Evolutionary conservation across 2,888 invertebrate genomes (phyloP), one percentile per base, ranked within the genome.

Genomic region (Laothoe populi): DNA sequence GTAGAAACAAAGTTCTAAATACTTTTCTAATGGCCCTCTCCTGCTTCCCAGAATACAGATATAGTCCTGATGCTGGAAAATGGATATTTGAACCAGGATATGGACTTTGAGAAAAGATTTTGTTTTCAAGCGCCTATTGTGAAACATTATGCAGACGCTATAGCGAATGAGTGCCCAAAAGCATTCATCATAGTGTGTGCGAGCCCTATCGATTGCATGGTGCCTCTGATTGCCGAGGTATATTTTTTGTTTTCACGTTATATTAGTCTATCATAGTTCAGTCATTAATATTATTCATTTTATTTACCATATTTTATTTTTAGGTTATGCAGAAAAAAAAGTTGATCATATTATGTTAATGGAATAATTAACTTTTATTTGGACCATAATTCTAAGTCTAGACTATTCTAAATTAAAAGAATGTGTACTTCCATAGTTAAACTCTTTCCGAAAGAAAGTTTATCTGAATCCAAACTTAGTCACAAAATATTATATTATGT

Each of bases 171-270:
- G 70, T 93, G 94, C 24, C 94, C 94, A 0, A 93, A 90, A 71
- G 93, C 94, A 0, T 87, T 94, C 45, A 68, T 94, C 26, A 81
- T 94, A 16, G 92, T 94, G 1, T 86, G 90, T 68, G 89, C 93
- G 0, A 81, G 90, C 60, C 94, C 94, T 8, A 86, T 94, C 1
- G 94, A 94, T 66, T 92, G 94, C 64, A 93, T 93, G 83, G 91
- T 94, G 16, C 93, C 94, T 2, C 74, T 94, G 45, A 83, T 94
- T 0, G 88, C 92, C 35, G 88, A 91, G 83, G 91, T 94, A 62
- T 45, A n/a, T 59, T 42, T 11, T 40, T 58, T n/a, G 11, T 8
- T 40, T 23, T 26, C 5, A 26, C 5, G 31, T n/a, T 19, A 21
- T 57, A 23, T 21, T 11, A 3, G 7, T 53, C n/a, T 31, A 16